phyloP scores from a whole-genome alignment of 2,797 vertebrate genomes.

The Moxostoma hubbsi region DNA sequence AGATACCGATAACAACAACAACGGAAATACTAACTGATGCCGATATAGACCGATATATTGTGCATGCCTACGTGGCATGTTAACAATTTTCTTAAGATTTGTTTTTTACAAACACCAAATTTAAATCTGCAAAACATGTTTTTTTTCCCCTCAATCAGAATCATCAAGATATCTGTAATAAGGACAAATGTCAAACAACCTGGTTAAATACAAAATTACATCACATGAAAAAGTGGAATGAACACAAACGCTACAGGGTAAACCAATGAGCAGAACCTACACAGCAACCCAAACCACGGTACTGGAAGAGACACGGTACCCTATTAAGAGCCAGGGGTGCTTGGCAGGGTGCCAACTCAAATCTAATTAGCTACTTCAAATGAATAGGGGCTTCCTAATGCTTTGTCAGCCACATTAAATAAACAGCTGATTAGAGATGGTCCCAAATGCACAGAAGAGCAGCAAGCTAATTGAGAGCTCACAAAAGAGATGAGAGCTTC shows the following conservation, averaged over 20 bases:
- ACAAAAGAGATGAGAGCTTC: not conserved
- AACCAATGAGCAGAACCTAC: not conserved
- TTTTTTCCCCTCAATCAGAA: not conserved
- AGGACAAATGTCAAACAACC: not conserved
- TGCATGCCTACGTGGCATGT: too few relatives aligned
- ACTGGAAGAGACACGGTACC: not conserved
- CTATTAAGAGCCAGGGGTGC: conserved; percentile 4
- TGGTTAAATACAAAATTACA: not conserved
- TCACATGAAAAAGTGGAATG: not conserved
- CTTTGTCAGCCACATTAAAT: conserved; percentile 49
- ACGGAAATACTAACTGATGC: too few relatives aligned
- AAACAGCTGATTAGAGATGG: conserved; percentile 44
- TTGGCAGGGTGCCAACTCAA: conserved; percentile 47
- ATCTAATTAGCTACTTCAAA: conserved; percentile 53
- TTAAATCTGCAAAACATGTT: not conserved
- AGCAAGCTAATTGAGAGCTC: conserved; percentile 21
- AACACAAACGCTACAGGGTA: not conserved
- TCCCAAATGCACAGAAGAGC: conserved; percentile 19
- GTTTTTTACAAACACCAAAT: too few relatives aligned
- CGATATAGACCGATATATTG: too few relatives aligned
- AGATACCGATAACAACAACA: too few relatives aligned
- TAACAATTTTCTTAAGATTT: too few relatives aligned
- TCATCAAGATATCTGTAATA: not conserved
- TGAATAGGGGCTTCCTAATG: conserved; percentile 46
- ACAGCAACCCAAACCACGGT: conserved; percentile 3